These are phyloP conservation scores for Phymatocera aterrima DNA, from an alignment of 2,888 invertebrate genomes.

Conservation along the genomic window DNA sequence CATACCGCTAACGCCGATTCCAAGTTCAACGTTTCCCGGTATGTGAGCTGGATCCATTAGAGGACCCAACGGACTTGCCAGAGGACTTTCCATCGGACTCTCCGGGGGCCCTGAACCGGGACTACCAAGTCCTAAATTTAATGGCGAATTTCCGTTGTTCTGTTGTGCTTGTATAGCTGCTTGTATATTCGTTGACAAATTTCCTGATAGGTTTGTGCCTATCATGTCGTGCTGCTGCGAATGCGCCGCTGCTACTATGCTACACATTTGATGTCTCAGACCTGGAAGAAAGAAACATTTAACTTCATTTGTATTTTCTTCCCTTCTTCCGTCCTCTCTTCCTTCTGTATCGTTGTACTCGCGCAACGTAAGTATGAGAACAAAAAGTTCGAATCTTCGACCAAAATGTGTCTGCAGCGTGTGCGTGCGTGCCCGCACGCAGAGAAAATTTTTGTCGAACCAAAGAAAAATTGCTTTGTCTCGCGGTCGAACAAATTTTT, in stretches of 20 bases:
- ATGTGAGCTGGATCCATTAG: constrained; percentile 80
- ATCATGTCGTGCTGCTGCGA: constrained; percentile 76
- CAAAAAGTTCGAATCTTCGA: no score
- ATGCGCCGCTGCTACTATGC: constrained; percentile 83
- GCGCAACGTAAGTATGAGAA: no score
- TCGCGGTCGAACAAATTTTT: no score
- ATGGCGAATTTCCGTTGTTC: constrained; percentile 70
- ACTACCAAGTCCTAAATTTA: constrained; percentile 77
- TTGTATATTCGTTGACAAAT: constrained; percentile 69
- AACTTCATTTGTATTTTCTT: no score
- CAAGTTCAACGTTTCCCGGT: constrained; percentile 77
- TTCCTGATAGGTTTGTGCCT: constrained; percentile 76
- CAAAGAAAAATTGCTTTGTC: no score
- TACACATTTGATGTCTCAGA: constrained; percentile 90
- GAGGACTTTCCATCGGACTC: constrained; percentile 79
- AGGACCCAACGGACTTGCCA: constrained; percentile 81
- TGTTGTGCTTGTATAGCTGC: constrained; percentile 75
- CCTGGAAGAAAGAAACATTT: constrained; percentile 67
- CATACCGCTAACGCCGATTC: constrained; percentile 80
- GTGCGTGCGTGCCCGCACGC: no score
- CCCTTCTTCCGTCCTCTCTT: no score
- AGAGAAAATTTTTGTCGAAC: no score
- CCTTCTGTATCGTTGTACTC: no score
- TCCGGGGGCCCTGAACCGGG: constrained; percentile 76
- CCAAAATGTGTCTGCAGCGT: no score